Evolutionary conservation across 2,888 invertebrate genomes (phyloP), one percentile per base, ranked within the genome.

Genomic region (Torymus tubicola): DNA sequence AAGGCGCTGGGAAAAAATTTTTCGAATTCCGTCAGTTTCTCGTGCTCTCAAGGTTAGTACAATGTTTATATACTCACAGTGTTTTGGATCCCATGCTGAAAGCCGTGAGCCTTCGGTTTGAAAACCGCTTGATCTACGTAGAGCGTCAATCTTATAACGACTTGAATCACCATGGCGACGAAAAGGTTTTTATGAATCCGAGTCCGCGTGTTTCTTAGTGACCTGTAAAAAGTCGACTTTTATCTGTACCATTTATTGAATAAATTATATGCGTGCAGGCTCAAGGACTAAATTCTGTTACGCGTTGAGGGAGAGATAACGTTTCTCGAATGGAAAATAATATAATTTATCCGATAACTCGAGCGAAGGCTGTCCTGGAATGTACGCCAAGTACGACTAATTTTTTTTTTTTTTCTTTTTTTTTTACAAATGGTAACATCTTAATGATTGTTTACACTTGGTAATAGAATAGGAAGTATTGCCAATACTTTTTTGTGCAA

Each of bases 171-270:
- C 93, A 97, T 96, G 1, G 97, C 96, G 60, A 94, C 92, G 90
- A 96, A 98, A 76, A 97, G 92, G 90, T 96, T 96, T 91, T 95
- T 96, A 91, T 96, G 98, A 85, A 97, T 97, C 85, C 95, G 93
- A 0, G 97, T 97, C 69, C 97, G 93, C 87, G 95, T 95, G 88
- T 97, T 97, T 80, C 95, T 93, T 67, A 98, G 91, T 67, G 94
- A 94, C 87, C 96, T 96, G 91, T 5, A 91, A 90, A 74, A 52
- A 52, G 52, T 53, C 16, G 52, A 4, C 18, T 12, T 53, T 50
- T 0, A 31, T 18, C 70, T 53, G n/a, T 63, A 21, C 21, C 52
- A 52, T 18, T 72, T 63, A 21, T 61, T n/a, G 24, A 2, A 24
- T 2, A 3, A 24, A 24, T 24, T 24, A 2, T 24, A 24, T 24